Conservation (phyloP, 2,888 invertebrate genomes). For the Steinernema hermaphroditum region DNA sequence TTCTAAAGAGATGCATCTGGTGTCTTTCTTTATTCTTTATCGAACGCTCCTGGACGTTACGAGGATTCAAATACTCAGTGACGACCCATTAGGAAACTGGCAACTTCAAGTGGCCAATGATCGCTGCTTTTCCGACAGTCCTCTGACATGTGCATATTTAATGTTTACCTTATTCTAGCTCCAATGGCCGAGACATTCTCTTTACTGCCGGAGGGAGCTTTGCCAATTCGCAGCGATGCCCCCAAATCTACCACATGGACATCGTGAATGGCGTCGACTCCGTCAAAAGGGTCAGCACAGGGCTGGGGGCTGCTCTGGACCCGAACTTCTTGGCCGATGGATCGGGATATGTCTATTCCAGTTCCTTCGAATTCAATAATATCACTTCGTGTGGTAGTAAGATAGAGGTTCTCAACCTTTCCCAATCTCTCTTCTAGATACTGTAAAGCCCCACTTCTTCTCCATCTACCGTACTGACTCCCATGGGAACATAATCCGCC, state of each 20-base stretch:
- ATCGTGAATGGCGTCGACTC: not conserved
- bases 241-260: constrained; percentile 1
- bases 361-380: not conserved
- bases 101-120: too few species aligned
- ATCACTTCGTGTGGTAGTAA: not conserved
- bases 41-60: too few species aligned
- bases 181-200: constrained; percentile 3
- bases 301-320: not conserved
- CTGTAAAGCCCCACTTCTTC: not conserved
- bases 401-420: not conserved
- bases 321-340: constrained; percentile 1
- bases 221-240: not conserved
- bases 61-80: too few species aligned
- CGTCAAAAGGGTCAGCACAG: not conserved
- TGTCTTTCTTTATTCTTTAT: too few species aligned
- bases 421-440: not conserved
- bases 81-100: too few species aligned
- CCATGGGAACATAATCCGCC: not conserved
- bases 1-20: too few species aligned
- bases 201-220: not conserved
- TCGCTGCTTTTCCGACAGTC: too few species aligned
- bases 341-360: not conserved
- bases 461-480: constrained; percentile 1
- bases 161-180: not conserved
- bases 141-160: too few species aligned